Base-by-base conservation (phyloP, 2,888 invertebrate species). In the Stenotaenia linearis region DNA sequence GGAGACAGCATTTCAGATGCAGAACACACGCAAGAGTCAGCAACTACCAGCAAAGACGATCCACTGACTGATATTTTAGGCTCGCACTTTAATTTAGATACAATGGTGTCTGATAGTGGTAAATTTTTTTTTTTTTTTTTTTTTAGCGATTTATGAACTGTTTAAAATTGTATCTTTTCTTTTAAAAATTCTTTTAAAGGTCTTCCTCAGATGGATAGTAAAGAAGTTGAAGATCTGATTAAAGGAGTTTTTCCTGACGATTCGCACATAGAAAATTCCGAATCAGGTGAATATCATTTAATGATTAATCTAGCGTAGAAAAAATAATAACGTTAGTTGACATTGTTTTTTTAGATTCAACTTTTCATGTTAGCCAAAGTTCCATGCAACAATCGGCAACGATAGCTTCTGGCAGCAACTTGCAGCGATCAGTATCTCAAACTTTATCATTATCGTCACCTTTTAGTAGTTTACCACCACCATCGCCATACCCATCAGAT, bases 211-310 rank as follows among this genome's bases (percentile, higher is more conserved):
- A 95, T 96, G 90, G 95, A 95, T 86, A 91, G 93, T 84, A 94
- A 94, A 86, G 95, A 95, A 83, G 94, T 96, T 0, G 95, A 96
- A 84, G 95, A 95, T 86, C 92, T 96, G 84, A 94, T 96, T 87
- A 95, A 95, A 87, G 94, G 93, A 74, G 94, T 95, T 80, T 89
- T 93, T 80, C 93, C 81, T 23, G 80, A 81, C 35, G 80, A 81
- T 23, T 30, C 79, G 15, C 79, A 69, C 12, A 23, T 79, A 0
- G 79, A 74, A 37, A 79, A 28, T 37, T 18, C 35, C 9, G 79
- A 37, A 9, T 32, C 74, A 61, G 69, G 78, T 78, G 61, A 25
- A 25, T 45, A n/a, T n/a, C n/a, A n/a, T n/a, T n/a, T n/a, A n/a
- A n/a, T n/a, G n/a, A n/a, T n/a, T n/a, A n/a, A n/a, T n/a, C n/a